Base-by-base conservation (phyloP, 2,888 invertebrate species). In the Eupithecia vulgata region DNA sequence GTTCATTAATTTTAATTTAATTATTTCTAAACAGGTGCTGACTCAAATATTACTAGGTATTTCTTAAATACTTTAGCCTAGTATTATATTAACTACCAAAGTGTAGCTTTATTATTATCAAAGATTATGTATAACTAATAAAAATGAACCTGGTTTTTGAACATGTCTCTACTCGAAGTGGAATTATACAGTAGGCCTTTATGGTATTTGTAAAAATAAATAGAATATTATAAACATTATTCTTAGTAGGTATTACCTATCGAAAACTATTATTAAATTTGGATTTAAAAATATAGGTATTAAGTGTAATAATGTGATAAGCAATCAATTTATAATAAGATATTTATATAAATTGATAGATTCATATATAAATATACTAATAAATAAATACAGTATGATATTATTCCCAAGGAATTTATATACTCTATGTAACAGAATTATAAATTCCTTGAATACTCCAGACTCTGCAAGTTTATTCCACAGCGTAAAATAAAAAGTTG, bases 301-400 rank as follows among this genome's bases (percentile, higher is more conserved):
- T 57, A 57, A 57, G 57, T 57, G 57, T 57, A 57, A 25, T 57
- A 57, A 57, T 57, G 57, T 57, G 25, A 57, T 57, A 57, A 57
- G 57, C 57, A 57, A 57, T 57, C 5, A 57, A 57, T 25, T 57
- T 25, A 57, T 57, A 57, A 12, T 57, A 57, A 21, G 21, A 10
- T 3, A 52, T n/a, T n/a, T 52, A 48, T 45, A 17, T 42, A 7
- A 37, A 17, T 45, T n/a, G n/a, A n/a, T n/a, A n/a, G n/a, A n/a
- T n/a, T n/a, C n/a, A 52, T 52, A 48, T 45, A 17, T 42, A 7
- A 37, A 17, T 45, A 45, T n/a, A 15, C 21, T 52, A 52, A 52
- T 52, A 52, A 21, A 52, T 52, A 48, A n/a, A 52, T 10, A 10
- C 4, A 10, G 10, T 10, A 52, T 8, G 21, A 21, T 21, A 52